These are phyloP conservation scores for Procambarus virginalis DNA, from an alignment of 1,140 invertebrate genomes.

Conservation along the genomic window DNA sequence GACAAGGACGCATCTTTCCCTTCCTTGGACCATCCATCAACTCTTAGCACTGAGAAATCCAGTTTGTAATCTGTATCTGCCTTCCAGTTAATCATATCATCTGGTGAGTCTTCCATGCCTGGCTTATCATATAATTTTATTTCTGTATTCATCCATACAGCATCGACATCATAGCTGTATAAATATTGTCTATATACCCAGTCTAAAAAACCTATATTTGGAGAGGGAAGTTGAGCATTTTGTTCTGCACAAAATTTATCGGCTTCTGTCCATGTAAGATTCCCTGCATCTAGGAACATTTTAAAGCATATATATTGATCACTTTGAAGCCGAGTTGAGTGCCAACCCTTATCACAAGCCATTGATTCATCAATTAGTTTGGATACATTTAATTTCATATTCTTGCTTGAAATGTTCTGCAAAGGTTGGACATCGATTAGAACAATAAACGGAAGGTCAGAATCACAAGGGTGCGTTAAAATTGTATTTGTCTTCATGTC, in stretches of 20 bases:
- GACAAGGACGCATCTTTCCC: background rate
- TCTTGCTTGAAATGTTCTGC: background rate
- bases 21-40: constrained; percentile 28
- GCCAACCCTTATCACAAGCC: background rate
- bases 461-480: constrained; percentile 28
- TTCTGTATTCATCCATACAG: constrained; percentile 52
- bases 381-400: background rate
- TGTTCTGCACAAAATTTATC: background rate
- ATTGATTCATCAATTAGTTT: background rate
- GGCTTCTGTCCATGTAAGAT: constrained; percentile 28
- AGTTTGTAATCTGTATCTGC: background rate
- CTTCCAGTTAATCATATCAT: constrained; percentile 31
- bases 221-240: constrained; percentile 32
- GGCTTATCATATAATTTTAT: background rate
- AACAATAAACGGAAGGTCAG: constrained; percentile 27
- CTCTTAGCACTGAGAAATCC: background rate
- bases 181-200: constrained; percentile 46
- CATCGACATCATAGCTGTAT: background rate
- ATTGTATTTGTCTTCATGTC: constrained; percentile 26
- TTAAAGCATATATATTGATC: constrained; percentile 32
- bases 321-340: constrained; percentile 5
- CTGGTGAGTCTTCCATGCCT: constrained; percentile 9
- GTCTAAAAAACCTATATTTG: constrained; percentile 51
- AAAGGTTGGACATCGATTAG: constrained; percentile 27
- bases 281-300: background rate